Conservation (phyloP, 2,888 invertebrate species). For the Drosophila lacicola region DNA sequence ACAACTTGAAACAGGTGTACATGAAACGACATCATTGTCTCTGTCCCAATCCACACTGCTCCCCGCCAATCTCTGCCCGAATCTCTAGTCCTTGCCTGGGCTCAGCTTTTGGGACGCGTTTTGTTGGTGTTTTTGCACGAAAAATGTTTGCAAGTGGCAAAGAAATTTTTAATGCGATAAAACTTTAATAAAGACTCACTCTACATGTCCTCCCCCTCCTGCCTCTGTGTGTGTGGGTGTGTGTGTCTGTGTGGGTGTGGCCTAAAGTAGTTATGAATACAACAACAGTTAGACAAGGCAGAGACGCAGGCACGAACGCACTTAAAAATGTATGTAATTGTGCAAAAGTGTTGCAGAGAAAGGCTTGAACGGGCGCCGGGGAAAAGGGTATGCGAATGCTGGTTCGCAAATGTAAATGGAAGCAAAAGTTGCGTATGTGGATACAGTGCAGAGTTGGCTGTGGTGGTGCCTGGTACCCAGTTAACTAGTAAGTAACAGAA, state of each 20-base stretch:
- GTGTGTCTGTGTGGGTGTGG: constrained; percentile 51
- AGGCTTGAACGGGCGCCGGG: background rate
- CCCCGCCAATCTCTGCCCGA: constrained; percentile 31
- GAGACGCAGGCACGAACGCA: constrained; percentile 71
- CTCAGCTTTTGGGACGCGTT: constrained; percentile 74
- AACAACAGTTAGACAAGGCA: constrained; percentile 66
- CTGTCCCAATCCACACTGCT: constrained; percentile 26
- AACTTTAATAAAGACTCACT: constrained; percentile 79
- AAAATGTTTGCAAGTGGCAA: constrained; percentile 74
- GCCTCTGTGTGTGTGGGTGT: background rate
- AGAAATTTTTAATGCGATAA: constrained; percentile 80
- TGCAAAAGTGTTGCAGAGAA: constrained; percentile 70
- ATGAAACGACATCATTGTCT: constrained; percentile 78
- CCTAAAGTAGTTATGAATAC: constrained; percentile 78
- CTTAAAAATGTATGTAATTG: constrained; percentile 82
- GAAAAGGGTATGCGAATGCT: background rate
- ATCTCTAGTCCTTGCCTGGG: constrained; percentile 55
- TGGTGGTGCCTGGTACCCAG: constrained; percentile 40
- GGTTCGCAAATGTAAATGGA: constrained; percentile 45
- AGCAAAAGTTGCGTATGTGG: constrained; percentile 53
- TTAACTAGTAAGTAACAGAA: constrained; percentile 78
- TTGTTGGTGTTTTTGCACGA: constrained; percentile 63
- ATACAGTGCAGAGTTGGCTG: background rate
- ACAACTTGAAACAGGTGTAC: constrained; percentile 79
- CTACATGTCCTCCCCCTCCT: constrained; percentile 11